Evolutionary conservation across 2,113 vertebrate genomes (phyloP).

Genomic region (Himantopus leucocephalus): DNA sequence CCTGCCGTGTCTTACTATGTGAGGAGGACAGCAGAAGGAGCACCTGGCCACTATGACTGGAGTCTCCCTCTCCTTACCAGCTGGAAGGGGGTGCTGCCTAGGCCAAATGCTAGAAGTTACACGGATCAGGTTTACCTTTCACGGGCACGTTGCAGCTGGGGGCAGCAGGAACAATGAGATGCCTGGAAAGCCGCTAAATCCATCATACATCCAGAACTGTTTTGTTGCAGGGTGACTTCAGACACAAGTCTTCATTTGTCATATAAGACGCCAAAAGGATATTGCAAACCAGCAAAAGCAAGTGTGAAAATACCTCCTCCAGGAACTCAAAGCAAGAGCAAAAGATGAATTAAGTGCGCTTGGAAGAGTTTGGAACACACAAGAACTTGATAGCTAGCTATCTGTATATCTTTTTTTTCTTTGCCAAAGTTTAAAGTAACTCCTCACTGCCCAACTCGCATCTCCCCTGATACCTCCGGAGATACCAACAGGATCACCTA

Average conservation of each 20-base stretch:
- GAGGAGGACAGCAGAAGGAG: not conserved
- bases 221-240: constrained; percentile 89
- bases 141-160: not conserved
- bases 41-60: not conserved
- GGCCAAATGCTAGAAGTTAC: too few relatives aligned
- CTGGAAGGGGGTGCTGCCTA: not conserved
- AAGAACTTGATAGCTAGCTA: constrained; percentile 58
- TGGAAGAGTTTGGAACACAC: constrained; percentile 55
- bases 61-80: not conserved
- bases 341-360: constrained; percentile 36
- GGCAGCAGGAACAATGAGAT: not conserved
- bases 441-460: constrained; percentile 40
- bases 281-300: not conserved
- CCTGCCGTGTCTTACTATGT: not conserved
- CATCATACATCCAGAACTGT: not conserved
- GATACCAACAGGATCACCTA: not conserved
- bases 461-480: not conserved
- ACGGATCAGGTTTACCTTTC: not conserved
- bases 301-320: constrained; percentile 71
- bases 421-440: constrained; percentile 79
- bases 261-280: constrained; percentile 78
- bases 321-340: constrained; percentile 59
- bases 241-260: constrained; percentile 97
- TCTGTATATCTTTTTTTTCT: constrained; percentile 50
- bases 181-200: not conserved